phyloP scores from a whole-genome alignment of 1,140 invertebrate species.

The Elymnias hypermnestra region DNA sequence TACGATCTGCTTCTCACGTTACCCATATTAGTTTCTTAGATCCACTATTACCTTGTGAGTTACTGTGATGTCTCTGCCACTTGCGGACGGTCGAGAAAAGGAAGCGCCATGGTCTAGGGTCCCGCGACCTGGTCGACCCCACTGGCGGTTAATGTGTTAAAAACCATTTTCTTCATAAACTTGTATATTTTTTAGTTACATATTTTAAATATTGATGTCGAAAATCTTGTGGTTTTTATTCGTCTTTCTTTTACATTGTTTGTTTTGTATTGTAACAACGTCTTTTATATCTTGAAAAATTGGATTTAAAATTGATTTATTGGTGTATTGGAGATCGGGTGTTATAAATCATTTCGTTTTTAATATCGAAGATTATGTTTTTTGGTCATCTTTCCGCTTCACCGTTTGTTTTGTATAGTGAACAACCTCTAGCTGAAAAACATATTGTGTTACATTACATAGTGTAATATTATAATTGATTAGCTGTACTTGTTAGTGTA shows the following conservation, averaged over 20 bases:
- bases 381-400: too few species aligned
- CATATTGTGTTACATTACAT: too few species aligned
- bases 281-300: too few species aligned
- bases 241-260: background rate
- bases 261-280: too few species aligned
- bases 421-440: too few species aligned
- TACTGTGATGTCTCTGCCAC: constrained; percentile 44
- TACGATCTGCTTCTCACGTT: constrained; percentile 47
- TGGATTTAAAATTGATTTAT: too few species aligned
- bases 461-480: too few species aligned
- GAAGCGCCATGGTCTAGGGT: constrained; percentile 43
- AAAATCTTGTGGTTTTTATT: constrained; percentile 23
- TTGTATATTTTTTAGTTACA: constrained; percentile 21
- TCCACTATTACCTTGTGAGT: constrained; percentile 41
- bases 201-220: constrained; percentile 24
- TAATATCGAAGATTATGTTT: too few species aligned
- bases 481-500: too few species aligned
- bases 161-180: constrained; percentile 39
- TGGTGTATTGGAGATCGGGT: too few species aligned
- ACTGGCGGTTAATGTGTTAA: constrained; percentile 75
- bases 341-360: too few species aligned
- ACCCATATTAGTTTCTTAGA: constrained; percentile 54
- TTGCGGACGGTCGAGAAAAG: constrained; percentile 33
- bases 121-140: constrained; percentile 57
- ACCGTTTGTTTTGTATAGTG: too few species aligned